A percentile compares a stretch with the other conserved stretches of the same genome.
These are phyloP conservation scores for Salvator merianae DNA, from an alignment of 2,113 vertebrate genomes.

Conservation along the genomic window DNA sequence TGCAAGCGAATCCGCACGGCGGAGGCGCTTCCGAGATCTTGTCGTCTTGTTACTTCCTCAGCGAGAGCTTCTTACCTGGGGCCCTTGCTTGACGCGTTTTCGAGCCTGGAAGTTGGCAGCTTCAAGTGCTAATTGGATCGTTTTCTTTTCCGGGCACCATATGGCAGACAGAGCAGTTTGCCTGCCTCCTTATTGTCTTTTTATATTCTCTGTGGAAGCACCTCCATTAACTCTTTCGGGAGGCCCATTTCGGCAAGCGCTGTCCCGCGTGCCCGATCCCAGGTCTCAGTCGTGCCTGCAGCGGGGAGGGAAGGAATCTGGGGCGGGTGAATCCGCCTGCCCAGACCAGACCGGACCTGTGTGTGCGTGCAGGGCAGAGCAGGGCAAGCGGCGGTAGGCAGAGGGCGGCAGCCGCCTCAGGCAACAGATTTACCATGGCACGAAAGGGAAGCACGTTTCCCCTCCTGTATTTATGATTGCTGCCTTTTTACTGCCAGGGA, in stretches of 20 bases:
- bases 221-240: background rate
- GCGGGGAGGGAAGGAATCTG: background rate
- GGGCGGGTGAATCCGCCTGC: background rate
- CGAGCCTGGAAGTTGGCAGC: constrained; percentile 2
- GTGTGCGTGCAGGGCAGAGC: too few relatives aligned
- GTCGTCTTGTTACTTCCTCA: background rate
- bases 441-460: too few relatives aligned
- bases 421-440: too few relatives aligned
- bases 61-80: constrained; percentile 5
- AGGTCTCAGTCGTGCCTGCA: too few relatives aligned
- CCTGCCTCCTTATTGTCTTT: background rate
- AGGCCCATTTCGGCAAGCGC: too few relatives aligned
- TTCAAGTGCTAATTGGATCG: constrained; percentile 23
- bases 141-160: background rate
- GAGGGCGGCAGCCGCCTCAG: too few relatives aligned
- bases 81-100: background rate
- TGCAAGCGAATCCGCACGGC: background rate
- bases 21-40: background rate
- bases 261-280: too few relatives aligned
- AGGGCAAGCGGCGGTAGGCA: too few relatives aligned
- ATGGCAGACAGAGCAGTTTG: background rate
- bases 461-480: too few relatives aligned
- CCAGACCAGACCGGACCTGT: too few relatives aligned
- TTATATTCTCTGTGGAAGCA: background rate
- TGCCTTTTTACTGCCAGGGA: too few relatives aligned